Percentiles rank a stretch among this genome's conserved stretches.
phyloP scores from a whole-genome alignment of 2,888 invertebrate species.

The Andrena flavipes region DNA sequence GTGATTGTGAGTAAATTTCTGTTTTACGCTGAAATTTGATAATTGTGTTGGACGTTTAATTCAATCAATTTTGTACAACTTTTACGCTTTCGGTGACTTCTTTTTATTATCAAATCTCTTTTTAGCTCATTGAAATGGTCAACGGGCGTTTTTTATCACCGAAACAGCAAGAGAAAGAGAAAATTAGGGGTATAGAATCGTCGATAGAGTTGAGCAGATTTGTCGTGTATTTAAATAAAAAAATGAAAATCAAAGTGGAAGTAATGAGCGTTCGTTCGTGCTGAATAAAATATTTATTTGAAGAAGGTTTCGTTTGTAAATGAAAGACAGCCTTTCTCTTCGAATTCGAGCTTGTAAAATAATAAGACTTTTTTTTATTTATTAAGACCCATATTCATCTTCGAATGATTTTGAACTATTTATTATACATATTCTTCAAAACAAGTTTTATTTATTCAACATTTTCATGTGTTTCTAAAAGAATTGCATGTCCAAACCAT shows the following conservation, averaged over 20 bases:
- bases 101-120: slow-evolving; percentile 1
- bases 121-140: slow-evolving; percentile 33
- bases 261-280: slow-evolving; percentile 3
- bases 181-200: not conserved
- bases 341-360: not conserved
- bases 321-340: not conserved
- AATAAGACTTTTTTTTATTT: not conserved
- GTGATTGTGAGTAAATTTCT: not conserved
- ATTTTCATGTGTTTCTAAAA: not conserved
- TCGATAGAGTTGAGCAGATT: slow-evolving; percentile 31
- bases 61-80: not conserved
- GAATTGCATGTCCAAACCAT: not conserved
- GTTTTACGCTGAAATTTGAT: not conserved
- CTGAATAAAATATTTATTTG: slow-evolving; percentile 24
- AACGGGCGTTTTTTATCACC: slow-evolving; percentile 33
- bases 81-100: not conserved
- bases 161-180: not conserved
- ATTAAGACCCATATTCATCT: slow-evolving; percentile 6
- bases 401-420: not conserved
- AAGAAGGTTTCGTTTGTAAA: slow-evolving; percentile 11
- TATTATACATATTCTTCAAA: not conserved
- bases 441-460: not conserved
- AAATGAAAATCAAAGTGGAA: slow-evolving; percentile 9
- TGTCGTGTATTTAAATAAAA: slow-evolving; percentile 12
- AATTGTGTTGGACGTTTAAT: slow-evolving; percentile 8